Conservation (phyloP, 30 jellyfish, hydroid and myxozoan species). For the Aurelia aurita region DNA sequence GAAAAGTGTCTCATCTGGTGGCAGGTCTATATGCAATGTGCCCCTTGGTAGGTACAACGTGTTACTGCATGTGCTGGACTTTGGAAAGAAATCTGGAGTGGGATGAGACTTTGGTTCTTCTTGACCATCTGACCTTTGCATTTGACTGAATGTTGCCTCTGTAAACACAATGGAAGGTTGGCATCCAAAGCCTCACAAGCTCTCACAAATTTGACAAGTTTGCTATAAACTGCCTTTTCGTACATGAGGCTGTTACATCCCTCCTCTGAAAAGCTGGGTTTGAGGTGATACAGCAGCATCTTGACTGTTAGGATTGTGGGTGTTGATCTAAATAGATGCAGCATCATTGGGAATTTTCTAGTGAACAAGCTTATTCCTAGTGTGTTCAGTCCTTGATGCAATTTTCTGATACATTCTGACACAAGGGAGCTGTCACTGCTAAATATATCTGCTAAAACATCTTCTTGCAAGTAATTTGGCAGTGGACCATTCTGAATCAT, state of each 20-base stretch:
- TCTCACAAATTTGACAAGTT: constrained; percentile 26
- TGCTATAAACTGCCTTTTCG: constrained; percentile 43
- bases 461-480: constrained; percentile 26
- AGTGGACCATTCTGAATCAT: constrained; percentile 52
- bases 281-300: constrained; percentile 17
- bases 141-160: not conserved
- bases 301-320: constrained; percentile 16
- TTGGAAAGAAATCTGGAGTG: constrained; percentile 34
- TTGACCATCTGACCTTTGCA: not conserved
- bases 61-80: constrained; percentile 42
- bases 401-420: constrained; percentile 21
- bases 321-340: constrained; percentile 32
- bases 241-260: constrained; percentile 8
- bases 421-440: constrained; percentile 17
- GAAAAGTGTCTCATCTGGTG: constrained; percentile 9
- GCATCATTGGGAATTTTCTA: constrained; percentile 28
- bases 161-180: constrained; percentile 31
- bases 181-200: constrained; percentile 35
- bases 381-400: constrained; percentile 34
- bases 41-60: constrained; percentile 37
- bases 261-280: constrained; percentile 40
- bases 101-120: not conserved
- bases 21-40: constrained; percentile 13
- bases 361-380: constrained; percentile 23
- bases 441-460: constrained; percentile 20